phyloP scores from a whole-genome alignment of 2,888 invertebrate genomes.

The Eupeodes latifasciatus region DNA sequence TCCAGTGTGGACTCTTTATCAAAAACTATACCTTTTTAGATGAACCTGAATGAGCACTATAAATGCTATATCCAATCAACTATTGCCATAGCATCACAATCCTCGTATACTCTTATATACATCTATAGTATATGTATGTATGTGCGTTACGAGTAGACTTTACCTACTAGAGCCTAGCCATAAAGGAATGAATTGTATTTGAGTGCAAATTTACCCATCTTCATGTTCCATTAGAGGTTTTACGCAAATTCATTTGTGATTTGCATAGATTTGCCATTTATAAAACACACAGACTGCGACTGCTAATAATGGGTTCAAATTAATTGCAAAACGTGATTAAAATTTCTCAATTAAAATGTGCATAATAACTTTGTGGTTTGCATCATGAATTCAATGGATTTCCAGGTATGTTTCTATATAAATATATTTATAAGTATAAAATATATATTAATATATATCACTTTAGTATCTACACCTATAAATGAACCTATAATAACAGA shows the following conservation, averaged over 20 bases:
- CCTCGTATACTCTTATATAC: no score
- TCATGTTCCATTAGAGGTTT: constrained; percentile 44
- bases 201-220: constrained; percentile 35
- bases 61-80: constrained; percentile 30
- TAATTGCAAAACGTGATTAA: constrained; percentile 74
- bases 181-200: constrained; percentile 19
- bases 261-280: constrained; percentile 71
- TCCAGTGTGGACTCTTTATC: not conserved
- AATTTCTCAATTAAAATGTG: constrained; percentile 68
- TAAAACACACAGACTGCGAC: constrained; percentile 56
- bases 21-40: constrained; percentile 1
- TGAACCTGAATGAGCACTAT: constrained; percentile 9
- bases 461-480: not conserved
- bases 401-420: not conserved
- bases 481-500: not conserved
- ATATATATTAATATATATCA: no score
- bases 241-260: constrained; percentile 67
- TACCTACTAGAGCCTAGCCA: not conserved
- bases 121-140: no score
- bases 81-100: not conserved
- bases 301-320: constrained; percentile 65
- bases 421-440: no score
- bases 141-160: no score
- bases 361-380: constrained; percentile 62
- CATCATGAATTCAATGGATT: not conserved